These are phyloP conservation scores for Sceloporus tristichus DNA, from an alignment of 2,113 vertebrate species.

Conservation along the genomic window DNA sequence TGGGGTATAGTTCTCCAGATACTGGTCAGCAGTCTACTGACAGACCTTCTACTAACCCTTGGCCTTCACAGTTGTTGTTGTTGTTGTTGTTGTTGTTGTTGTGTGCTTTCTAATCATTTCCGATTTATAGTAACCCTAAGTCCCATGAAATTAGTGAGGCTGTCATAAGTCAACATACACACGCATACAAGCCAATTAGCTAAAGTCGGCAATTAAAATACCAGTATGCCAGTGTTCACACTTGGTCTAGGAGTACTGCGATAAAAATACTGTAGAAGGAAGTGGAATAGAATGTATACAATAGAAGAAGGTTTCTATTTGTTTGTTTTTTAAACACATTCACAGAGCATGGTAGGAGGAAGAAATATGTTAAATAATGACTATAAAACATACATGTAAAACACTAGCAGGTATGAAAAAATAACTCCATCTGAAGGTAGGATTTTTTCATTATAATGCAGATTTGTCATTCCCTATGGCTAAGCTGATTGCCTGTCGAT, in stretches of 20 bases:
- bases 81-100: neutral
- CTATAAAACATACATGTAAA: neutral
- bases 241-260: neutral
- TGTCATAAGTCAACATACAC: too few relatives aligned
- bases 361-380: neutral
- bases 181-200: neutral
- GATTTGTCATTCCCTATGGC: neutral
- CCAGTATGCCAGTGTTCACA: neutral
- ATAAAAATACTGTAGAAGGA: neutral
- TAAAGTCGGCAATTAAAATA: neutral
- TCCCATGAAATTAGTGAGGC: too few relatives aligned
- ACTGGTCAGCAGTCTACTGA: neutral
- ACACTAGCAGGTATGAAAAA: neutral
- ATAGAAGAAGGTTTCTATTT: too few relatives aligned
- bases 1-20: neutral
- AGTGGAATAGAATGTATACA: neutral
- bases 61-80: neutral
- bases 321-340: neutral
- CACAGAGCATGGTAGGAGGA: neutral
- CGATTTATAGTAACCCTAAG: too few relatives aligned
- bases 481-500: neutral
- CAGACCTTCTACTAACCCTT: neutral
- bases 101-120: too few relatives aligned
- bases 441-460: neutral
- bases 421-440: neutral